These are phyloP conservation scores for Erythrocercus mccallii DNA, from an alignment of 2,113 vertebrate genomes.

Conservation along the genomic window DNA sequence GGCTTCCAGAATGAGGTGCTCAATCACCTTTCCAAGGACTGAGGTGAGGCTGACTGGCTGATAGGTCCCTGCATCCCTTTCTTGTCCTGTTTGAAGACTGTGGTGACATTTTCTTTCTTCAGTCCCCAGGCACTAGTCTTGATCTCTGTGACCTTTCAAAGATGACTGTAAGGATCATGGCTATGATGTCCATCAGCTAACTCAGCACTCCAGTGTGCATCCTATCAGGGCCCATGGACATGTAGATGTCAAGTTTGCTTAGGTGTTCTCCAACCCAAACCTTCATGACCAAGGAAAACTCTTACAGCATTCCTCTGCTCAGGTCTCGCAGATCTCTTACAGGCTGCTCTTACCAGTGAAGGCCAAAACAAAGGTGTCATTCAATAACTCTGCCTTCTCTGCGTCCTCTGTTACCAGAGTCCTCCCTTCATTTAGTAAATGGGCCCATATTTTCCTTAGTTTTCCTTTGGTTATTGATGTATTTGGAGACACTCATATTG, in stretches of 20 bases:
- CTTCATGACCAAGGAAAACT: not conserved
- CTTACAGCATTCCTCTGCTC: not conserved
- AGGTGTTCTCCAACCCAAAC: not conserved
- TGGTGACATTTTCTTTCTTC: not conserved
- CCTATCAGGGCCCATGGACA: not conserved
- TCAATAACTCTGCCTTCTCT: not conserved
- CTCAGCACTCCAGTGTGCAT: not conserved
- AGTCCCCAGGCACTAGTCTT: no score
- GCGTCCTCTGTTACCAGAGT: not conserved
- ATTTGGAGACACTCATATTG: not conserved
- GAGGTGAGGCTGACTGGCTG: not conserved
- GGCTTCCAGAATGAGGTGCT: no score
- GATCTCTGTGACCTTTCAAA: not conserved
- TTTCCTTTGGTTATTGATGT: not conserved
- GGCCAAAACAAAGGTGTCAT: not conserved
- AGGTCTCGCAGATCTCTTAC: not conserved
- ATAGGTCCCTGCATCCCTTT: not conserved
- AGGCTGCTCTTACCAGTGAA: not conserved
- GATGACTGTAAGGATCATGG: not conserved
- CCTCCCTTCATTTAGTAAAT: not conserved
- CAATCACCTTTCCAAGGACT: no score
- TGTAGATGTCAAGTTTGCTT: not conserved
- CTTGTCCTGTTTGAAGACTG: not conserved
- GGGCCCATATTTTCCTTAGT: not conserved
- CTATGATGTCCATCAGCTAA: not conserved